phyloP scores from a whole-genome alignment of 2,888 invertebrate species.

The Frankliniella intonsa region DNA sequence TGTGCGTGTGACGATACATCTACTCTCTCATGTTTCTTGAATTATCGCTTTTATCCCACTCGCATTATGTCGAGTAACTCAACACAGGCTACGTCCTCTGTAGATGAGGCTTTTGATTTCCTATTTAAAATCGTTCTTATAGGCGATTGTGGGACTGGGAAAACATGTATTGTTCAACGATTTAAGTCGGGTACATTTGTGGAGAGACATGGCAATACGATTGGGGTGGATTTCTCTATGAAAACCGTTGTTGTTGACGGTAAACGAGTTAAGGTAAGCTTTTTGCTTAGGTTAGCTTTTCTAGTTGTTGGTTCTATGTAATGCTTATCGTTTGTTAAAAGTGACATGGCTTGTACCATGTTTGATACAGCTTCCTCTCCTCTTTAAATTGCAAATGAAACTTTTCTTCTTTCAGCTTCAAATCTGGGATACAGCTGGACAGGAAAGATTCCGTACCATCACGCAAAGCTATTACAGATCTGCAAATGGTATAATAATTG shows the following conservation, averaged over 20 bases:
- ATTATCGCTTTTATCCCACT: too few relatives aligned
- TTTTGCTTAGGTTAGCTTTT: slow-evolving; percentile 3
- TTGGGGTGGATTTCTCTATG: slow-evolving; percentile 98
- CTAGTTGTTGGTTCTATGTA: not conserved
- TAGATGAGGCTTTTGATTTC: too few relatives aligned
- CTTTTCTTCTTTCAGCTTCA: slow-evolving; percentile 59
- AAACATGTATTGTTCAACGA: slow-evolving; percentile 92
- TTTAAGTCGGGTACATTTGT: slow-evolving; percentile 94
- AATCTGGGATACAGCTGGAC: slow-evolving; percentile 97
- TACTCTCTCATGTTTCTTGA: too few relatives aligned
- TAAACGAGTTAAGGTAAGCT: slow-evolving; percentile 84
- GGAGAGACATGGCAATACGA: slow-evolving; percentile 92
- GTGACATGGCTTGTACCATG: too few relatives aligned
- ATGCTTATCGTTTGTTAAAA: too few relatives aligned
- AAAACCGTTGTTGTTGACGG: slow-evolving; percentile 91
- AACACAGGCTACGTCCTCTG: too few relatives aligned
- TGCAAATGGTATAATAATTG: slow-evolving; percentile 92
- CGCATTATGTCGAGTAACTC: too few relatives aligned
- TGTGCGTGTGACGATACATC: too few relatives aligned
- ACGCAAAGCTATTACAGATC: slow-evolving; percentile 96
- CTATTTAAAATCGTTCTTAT: slow-evolving; percentile 48
- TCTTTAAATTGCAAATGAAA: too few relatives aligned
- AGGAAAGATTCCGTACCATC: slow-evolving; percentile 92
- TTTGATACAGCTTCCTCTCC: too few relatives aligned
- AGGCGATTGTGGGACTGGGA: slow-evolving; percentile 86